Conservation (phyloP, 2,888 invertebrate genomes). For the Priapulus caudatus region DNA sequence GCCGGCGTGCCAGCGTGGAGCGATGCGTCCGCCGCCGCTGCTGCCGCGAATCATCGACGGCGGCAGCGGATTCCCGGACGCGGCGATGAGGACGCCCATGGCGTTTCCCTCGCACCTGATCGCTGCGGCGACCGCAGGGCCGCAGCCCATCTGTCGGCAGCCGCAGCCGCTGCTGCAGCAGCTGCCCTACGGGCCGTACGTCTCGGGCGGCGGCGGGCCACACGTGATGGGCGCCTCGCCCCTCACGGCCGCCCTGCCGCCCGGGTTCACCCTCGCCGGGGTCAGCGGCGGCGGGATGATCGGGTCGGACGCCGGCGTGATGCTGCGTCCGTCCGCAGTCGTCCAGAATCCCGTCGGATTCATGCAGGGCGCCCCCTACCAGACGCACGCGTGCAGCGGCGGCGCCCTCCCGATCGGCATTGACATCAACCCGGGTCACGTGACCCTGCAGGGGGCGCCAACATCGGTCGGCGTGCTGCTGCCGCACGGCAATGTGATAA, state of each 20-base stretch:
- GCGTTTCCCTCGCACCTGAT: neutral
- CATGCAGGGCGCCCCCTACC: neutral
- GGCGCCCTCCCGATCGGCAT: neutral
- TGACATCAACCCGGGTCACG: neutral
- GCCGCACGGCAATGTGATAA: neutral
- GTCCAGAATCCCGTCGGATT: neutral
- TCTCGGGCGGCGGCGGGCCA: neutral
- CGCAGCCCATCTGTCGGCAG: neutral
- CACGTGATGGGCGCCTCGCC: neutral
- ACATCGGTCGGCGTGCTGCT: neutral
- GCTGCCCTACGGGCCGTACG: neutral
- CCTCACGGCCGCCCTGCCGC: neutral
- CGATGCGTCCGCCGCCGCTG: neutral
- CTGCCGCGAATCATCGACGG: slow-evolving; percentile 1
- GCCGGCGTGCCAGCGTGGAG: neutral
- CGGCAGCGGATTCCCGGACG: neutral
- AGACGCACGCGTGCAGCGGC: no score
- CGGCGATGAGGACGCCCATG: neutral
- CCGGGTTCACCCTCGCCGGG: neutral
- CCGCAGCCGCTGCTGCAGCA: neutral
- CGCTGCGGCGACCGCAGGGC: neutral
- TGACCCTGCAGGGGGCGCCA: neutral
- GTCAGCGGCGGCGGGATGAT: neutral
- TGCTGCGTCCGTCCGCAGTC: neutral
- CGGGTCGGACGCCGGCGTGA: neutral